Evolutionary conservation across 2,797 vertebrate genomes (phyloP).

Genomic region (Knipowitschia caucasica): DNA sequence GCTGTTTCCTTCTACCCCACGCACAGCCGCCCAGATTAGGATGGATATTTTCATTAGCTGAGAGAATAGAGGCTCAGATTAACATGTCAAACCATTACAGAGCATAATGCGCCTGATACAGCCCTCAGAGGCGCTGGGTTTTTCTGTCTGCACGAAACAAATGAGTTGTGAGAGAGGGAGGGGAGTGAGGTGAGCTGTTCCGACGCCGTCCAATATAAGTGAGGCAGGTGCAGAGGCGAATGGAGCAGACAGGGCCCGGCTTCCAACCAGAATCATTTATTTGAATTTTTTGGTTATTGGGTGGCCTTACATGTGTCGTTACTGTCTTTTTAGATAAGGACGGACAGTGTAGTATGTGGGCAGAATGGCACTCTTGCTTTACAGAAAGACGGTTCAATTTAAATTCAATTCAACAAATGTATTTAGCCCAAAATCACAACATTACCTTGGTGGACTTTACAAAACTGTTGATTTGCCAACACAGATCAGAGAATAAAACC

Average conservation of each 20-base stretch:
- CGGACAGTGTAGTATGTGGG: too few relatives aligned
- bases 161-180: constrained; percentile 46
- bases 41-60: constrained; percentile 72
- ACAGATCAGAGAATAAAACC: too few relatives aligned
- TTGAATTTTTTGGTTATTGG: too few relatives aligned
- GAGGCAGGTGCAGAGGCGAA: constrained; percentile 3
- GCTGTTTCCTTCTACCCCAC: constrained; percentile 17
- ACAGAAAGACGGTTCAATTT: too few relatives aligned
- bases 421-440: too few relatives aligned
- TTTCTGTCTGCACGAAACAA: constrained; percentile 48
- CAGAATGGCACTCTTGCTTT: too few relatives aligned
- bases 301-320: background rate
- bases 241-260: constrained; percentile 2
- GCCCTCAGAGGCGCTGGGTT: constrained; percentile 52
- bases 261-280: background rate
- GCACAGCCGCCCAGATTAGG: constrained; percentile 26
- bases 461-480: too few relatives aligned
- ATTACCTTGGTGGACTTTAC: too few relatives aligned
- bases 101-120: constrained; percentile 63
- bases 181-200: constrained; percentile 37
- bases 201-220: constrained; percentile 49
- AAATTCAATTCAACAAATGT: too few relatives aligned
- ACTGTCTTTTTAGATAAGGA: too few relatives aligned
- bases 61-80: constrained; percentile 69
- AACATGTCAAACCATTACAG: constrained; percentile 70